A percentile compares a stretch with the other conserved stretches of the same genome.
Evolutionary conservation across 1,140 invertebrate species (phyloP).

Genomic region (Cotesia typhae): DNA sequence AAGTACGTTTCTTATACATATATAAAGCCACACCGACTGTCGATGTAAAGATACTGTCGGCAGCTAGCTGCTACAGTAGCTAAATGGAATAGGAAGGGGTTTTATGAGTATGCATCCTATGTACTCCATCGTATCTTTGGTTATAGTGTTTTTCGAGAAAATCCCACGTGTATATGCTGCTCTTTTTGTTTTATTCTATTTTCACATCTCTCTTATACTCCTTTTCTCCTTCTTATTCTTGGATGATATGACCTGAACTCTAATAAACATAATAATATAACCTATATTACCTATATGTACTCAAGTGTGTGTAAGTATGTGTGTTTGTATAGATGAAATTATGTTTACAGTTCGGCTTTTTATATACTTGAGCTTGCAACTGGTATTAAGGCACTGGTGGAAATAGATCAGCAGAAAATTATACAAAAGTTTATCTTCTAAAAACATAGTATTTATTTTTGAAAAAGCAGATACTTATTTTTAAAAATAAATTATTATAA

Average conservation of each 20-base stretch:
- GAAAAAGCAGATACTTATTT: too few species aligned
- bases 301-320: too few species aligned
- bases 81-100: conserved; percentile 47
- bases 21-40: conserved; percentile 4
- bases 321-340: too few species aligned
- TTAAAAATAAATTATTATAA: too few species aligned
- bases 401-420: too few species aligned
- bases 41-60: conserved; percentile 21
- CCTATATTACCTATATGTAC: too few species aligned
- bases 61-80: neutral
- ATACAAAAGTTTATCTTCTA: too few species aligned
- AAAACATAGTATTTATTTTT: too few species aligned
- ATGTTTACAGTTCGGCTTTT: too few species aligned
- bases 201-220: conserved; percentile 5
- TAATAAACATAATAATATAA: too few species aligned
- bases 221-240: neutral
- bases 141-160: conserved; percentile 60
- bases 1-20: neutral
- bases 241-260: neutral
- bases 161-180: conserved; percentile 45
- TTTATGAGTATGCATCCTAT: conserved; percentile 66
- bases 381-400: too few species aligned
- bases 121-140: conserved; percentile 60
- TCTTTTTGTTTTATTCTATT: conserved; percentile 6
- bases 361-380: too few species aligned